Conservation (phyloP, 2,113 vertebrate genomes). For the Conger conger region DNA sequence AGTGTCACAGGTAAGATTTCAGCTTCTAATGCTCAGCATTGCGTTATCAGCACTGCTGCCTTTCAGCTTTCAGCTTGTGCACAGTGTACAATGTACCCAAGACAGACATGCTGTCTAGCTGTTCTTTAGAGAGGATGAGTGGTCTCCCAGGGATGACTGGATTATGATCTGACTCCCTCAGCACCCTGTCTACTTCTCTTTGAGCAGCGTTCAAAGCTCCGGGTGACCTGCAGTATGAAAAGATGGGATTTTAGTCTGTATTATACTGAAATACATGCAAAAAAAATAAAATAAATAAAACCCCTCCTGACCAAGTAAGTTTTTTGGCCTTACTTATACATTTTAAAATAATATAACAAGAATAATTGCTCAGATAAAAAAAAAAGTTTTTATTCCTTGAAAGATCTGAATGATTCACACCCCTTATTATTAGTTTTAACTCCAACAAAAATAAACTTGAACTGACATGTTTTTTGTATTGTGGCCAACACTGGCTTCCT, state of each 20-base stretch:
- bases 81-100: conserved; percentile 42
- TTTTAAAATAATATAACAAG: too few species aligned
- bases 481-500: too few species aligned
- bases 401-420: too few species aligned
- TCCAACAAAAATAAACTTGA: too few species aligned
- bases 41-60: neutral
- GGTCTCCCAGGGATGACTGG: conserved; percentile 26
- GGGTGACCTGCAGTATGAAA: conserved; percentile 38
- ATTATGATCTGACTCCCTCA: conserved; percentile 35
- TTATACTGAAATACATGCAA: too few species aligned
- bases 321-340: too few species aligned
- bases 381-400: too few species aligned
- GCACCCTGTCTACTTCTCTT: conserved; percentile 45
- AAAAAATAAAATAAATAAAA: too few species aligned
- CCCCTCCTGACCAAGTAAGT: too few species aligned
- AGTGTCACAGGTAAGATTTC: neutral
- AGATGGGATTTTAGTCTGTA: neutral
- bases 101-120: conserved; percentile 50
- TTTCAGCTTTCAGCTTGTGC: neutral
- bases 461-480: too few species aligned
- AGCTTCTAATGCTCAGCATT: neutral
- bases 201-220: conserved; percentile 45
- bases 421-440: too few species aligned
- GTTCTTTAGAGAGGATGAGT: conserved; percentile 42
- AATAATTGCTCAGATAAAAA: too few species aligned